Evolutionary conservation across 2,888 invertebrate species (phyloP).

Genomic region (Lasioglossum malachurum): DNA sequence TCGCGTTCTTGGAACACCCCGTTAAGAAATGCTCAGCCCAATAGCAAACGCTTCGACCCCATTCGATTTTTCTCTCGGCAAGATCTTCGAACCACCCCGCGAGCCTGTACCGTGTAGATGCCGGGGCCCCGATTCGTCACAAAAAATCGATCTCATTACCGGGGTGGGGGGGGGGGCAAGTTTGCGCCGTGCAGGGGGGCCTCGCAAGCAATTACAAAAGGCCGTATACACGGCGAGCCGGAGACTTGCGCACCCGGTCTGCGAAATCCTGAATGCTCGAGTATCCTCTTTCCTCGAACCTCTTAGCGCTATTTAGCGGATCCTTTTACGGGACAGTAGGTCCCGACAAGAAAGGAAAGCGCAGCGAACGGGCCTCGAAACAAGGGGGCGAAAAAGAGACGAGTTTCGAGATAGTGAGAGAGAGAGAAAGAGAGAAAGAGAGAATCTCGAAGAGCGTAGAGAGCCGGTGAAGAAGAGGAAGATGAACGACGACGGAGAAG

Average conservation of each 20-base stretch:
- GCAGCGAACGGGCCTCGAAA: constrained; percentile 62
- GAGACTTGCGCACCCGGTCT: constrained; percentile 19
- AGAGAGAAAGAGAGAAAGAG: too few relatives aligned
- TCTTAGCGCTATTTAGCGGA: constrained; percentile 80
- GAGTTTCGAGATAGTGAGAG: constrained; percentile 46
- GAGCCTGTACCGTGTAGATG: neutral
- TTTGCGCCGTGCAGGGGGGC: neutral
- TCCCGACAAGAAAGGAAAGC: constrained; percentile 76
- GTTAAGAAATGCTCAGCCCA: too few relatives aligned
- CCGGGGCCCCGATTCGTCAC: neutral
- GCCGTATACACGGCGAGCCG: constrained; percentile 9
- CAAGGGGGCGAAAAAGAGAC: constrained; percentile 66
- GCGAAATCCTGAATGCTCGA: constrained; percentile 75
- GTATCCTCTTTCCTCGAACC: constrained; percentile 81
- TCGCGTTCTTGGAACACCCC: too few relatives aligned
- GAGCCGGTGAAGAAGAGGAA: neutral
- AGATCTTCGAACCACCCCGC: neutral
- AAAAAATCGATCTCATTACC: constrained; percentile 64
- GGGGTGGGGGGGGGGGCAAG: constrained; percentile 7
- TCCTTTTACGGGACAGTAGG: constrained; percentile 79
- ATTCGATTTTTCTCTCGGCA: neutral
- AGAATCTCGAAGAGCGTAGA: constrained; percentile 14
- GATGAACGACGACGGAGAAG: constrained; percentile 46
- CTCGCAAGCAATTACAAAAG: constrained; percentile 67
- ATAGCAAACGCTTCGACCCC: neutral